These are phyloP conservation scores for Sternarchorhynchus goeldii DNA, from an alignment of 2,797 vertebrate species.

Conservation along the genomic window DNA sequence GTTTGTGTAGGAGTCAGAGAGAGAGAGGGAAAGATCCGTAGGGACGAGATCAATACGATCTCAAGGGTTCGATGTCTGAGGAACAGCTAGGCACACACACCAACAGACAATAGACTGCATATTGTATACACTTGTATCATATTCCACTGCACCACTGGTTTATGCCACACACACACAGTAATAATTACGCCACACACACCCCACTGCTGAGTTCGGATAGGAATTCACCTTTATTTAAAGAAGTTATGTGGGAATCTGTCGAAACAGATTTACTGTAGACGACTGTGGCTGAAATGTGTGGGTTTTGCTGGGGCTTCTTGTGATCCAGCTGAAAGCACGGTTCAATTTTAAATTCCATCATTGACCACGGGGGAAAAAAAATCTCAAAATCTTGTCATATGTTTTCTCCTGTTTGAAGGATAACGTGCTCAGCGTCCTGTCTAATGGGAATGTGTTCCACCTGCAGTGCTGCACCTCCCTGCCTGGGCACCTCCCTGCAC, in stretches of 20 bases:
- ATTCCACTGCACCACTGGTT: slow-evolving; percentile 9
- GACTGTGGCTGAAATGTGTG: neutral
- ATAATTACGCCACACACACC: neutral
- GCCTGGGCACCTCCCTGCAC: too few relatives aligned
- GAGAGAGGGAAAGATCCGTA: slow-evolving; percentile 37
- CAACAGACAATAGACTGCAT: slow-evolving; percentile 43
- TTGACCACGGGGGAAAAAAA: slow-evolving; percentile 6
- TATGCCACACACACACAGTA: slow-evolving; percentile 26
- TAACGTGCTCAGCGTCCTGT: slow-evolving; percentile 36
- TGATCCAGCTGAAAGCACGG: neutral
- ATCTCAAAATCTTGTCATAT: slow-evolving; percentile 17
- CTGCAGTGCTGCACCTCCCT: too few relatives aligned
- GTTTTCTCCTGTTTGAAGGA: slow-evolving; percentile 29
- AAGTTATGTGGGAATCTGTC: neutral
- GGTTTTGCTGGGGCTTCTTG: neutral
- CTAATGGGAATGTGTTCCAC: slow-evolving; percentile 36
- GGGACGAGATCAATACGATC: slow-evolving; percentile 48
- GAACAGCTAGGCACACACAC: slow-evolving; percentile 37
- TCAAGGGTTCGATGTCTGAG: slow-evolving; percentile 51
- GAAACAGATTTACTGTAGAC: neutral
- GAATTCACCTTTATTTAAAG: neutral
- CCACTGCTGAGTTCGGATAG: neutral
- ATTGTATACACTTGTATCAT: slow-evolving; percentile 31
- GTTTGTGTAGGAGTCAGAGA: slow-evolving; percentile 28
- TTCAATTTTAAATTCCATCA: neutral